Evolutionary conservation across 2,113 vertebrate species (phyloP).

Genomic region (Toxotes chatareus): DNA sequence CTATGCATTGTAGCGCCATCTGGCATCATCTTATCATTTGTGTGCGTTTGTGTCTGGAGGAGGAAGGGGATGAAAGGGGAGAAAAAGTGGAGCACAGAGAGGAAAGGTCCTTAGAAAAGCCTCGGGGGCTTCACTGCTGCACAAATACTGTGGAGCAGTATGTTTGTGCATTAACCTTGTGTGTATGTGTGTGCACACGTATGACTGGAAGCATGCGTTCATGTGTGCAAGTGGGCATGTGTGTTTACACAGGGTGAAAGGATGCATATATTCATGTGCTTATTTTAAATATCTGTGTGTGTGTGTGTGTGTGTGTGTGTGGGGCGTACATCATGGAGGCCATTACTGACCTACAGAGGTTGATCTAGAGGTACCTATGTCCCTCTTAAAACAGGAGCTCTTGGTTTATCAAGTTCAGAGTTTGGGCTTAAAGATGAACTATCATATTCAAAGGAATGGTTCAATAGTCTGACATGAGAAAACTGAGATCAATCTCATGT

Average conservation of each 20-base stretch:
- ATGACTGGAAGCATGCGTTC: conserved; percentile 6
- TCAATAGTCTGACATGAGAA: no score
- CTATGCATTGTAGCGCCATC: conserved; percentile 53
- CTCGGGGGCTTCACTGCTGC: conserved; percentile 20
- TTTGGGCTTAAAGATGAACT: no score
- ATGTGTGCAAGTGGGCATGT: conserved; percentile 33
- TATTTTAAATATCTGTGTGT: conserved; percentile 9
- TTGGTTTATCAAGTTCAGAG: no score
- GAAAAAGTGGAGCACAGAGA: conserved; percentile 4
- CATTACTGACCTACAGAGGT: conserved; percentile 45
- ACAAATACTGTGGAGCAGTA: conserved; percentile 14
- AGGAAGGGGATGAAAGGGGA: background rate
- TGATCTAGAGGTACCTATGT: conserved; percentile 38
- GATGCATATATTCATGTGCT: conserved; percentile 47
- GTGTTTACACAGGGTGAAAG: conserved; percentile 46
- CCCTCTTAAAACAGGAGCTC: no score
- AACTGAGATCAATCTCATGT: no score
- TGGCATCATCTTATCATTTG: conserved; percentile 35
- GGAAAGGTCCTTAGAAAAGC: conserved; percentile 25
- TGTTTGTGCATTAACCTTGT: conserved; percentile 37
- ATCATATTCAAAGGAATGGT: no score
- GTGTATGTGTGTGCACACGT: conserved; percentile 7
- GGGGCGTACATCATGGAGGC: background rate
- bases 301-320: conserved; percentile 5
- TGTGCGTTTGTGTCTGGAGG: conserved; percentile 5